Evolutionary conservation across 1,140 invertebrate genomes (phyloP), one percentile per base, ranked within the genome.

Genomic region (Drosophila leontia): DNA sequence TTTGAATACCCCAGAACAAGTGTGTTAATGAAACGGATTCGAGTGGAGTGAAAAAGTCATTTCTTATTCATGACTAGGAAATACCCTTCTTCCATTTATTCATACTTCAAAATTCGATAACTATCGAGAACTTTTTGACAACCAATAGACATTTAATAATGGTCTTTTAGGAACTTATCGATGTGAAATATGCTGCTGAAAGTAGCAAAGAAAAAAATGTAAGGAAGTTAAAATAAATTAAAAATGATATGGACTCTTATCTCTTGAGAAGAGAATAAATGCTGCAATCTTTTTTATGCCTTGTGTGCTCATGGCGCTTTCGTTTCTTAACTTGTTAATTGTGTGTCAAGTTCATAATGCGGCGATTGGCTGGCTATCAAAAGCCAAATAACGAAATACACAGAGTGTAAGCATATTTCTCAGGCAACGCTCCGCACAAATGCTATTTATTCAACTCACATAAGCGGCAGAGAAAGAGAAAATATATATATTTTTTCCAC

Each of bases 311-410:
- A 34, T 45, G 62, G 48, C 67, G 32, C 63, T 67, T 63, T 62
- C 39, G 57, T 32, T 62, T 48, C 34, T 60, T 39, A 34, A 35
- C 44, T 77, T 64, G 60, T 45, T 44, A 53, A 50, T 78, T 70
- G 59, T 86, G 76, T 83, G 83, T 86, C 83, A 86, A 86, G 83
- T 86, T 86, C 84, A 88, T 63, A 80, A 61, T 59, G 55, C 42
- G 70, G 60, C 60, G 44, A 79, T 61, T 50, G 56, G 70, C 72
- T 65, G 74, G 51, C 57, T 75, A 60, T 78, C 69, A 68, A 71
- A 87, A 87, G 64, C 51, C 70, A 82, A 68, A 74, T 53, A 55
- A 41, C 15, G 58, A 76, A 65, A 75, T 56, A 60, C 45, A 35
- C 57, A 72, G 60, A 68, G 15, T 48, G 60, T 75, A 42, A 64